Evolutionary conservation across 23 tunicate genomes (phyloP).

Genomic region (Halocynthia aurantium): DNA sequence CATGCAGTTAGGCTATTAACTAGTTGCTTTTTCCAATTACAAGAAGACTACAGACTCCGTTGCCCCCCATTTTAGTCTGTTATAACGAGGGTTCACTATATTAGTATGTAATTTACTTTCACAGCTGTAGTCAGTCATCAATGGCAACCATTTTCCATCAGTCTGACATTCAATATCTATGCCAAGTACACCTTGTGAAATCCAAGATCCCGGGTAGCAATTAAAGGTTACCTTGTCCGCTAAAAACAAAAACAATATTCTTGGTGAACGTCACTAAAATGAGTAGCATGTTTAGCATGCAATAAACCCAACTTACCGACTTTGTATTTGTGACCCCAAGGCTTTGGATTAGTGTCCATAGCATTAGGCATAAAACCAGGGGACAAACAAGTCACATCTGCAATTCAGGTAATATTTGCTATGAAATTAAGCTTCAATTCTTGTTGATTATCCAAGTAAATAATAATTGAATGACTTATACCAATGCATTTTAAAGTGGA

Average conservation of each 20-base stretch:
- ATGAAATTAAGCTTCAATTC: background rate
- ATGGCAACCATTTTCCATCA: conserved; percentile 26
- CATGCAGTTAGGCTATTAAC: too few species aligned
- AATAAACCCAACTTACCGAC: conserved; percentile 5
- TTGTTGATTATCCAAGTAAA: background rate
- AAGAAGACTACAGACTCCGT: too few species aligned
- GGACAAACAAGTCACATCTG: background rate
- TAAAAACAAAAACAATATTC: background rate
- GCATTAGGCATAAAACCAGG: conserved; percentile 17
- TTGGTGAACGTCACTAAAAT: background rate
- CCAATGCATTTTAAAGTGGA: conserved; percentile 33
- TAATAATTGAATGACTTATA: background rate
- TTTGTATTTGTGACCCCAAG: background rate
- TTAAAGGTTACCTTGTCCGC: conserved; percentile 21
- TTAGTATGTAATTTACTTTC: background rate
- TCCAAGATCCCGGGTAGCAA: conserved; percentile 21
- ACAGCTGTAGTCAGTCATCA: background rate
- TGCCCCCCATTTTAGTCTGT: too few species aligned
- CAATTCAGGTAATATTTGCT: background rate
- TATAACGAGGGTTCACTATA: too few species aligned
- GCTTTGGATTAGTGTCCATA: conserved; percentile 3
- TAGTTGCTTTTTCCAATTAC: too few species aligned
- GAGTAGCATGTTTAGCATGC: background rate
- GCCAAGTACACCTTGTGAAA: background rate
- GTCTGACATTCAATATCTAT: conserved; percentile 14